A percentile compares a stretch with the other conserved stretches of the same genome.
phyloP scores from a whole-genome alignment of 2,888 invertebrate species.

The Panzeria rudis region DNA sequence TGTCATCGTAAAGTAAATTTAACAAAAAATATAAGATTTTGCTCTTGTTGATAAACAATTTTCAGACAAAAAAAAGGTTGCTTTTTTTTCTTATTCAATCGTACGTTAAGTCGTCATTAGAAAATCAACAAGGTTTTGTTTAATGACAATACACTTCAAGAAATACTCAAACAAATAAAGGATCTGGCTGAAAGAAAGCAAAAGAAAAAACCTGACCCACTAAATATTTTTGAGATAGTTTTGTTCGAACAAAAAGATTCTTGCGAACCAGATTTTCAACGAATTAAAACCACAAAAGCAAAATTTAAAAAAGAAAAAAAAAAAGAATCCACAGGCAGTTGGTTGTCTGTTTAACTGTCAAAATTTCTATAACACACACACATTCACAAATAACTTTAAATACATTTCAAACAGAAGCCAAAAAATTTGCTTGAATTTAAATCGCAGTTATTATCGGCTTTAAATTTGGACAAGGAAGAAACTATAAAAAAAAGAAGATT shows the following conservation, averaged over 20 bases:
- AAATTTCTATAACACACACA: conserved; percentile 29
- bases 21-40: conserved; percentile 33
- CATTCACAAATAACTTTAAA: conserved; percentile 8
- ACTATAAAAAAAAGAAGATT: background rate
- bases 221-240: conserved; percentile 32
- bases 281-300: conserved; percentile 71
- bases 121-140: conserved; percentile 68
- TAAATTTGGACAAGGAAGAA: conserved; percentile 6
- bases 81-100: background rate
- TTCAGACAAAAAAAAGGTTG: conserved; percentile 15
- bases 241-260: conserved; percentile 60
- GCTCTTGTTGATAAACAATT: conserved; percentile 36
- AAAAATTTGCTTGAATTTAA: conserved; percentile 55
- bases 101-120: conserved; percentile 61
- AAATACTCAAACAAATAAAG: conserved; percentile 2
- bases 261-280: conserved; percentile 55
- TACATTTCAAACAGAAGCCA: conserved; percentile 39
- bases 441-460: conserved; percentile 64
- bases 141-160: conserved; percentile 50
- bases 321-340: conserved; percentile 63
- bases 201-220: conserved; percentile 58
- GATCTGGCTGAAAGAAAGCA: background rate
- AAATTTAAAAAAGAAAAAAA: conserved; percentile 45
- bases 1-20: conserved; percentile 64
- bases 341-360: conserved; percentile 44